phyloP scores from a whole-genome alignment of 2,797 vertebrate genomes.

The Gila robusta region DNA sequence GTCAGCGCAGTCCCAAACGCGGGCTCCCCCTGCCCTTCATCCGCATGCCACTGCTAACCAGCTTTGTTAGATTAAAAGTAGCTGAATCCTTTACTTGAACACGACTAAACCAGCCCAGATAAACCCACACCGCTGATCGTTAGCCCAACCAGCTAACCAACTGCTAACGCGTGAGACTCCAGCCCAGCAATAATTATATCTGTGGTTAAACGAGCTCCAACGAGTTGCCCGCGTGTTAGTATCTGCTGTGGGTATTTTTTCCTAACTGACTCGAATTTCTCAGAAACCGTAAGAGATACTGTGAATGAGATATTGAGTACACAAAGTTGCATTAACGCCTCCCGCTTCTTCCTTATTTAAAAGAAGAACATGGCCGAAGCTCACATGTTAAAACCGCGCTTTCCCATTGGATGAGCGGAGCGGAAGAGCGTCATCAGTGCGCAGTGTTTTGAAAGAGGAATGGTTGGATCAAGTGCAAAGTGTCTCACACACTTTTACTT shows the following conservation, averaged over 20 bases:
- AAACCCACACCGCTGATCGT: conserved; percentile 44
- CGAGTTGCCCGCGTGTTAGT: conserved; percentile 45
- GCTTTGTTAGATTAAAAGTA: conserved; percentile 57
- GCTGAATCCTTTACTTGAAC: conserved; percentile 55
- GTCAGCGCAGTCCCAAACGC: conserved; percentile 61
- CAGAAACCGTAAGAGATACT: conserved; percentile 55
- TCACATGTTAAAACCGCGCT: conserved; percentile 46
- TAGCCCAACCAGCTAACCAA: conserved; percentile 58
- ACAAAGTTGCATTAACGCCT: conserved; percentile 80
- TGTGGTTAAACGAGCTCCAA: background rate
- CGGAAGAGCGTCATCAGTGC: background rate
- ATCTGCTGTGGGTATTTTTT: conserved; percentile 54
- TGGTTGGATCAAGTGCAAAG: conserved; percentile 59
- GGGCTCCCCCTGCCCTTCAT: conserved; percentile 64
- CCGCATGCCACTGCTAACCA: conserved; percentile 63
- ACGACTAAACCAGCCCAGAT: conserved; percentile 52
- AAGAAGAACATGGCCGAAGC: conserved; percentile 87
- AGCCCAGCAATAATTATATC: conserved; percentile 57
- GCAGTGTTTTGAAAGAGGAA: conserved; percentile 59
- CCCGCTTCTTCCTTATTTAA: conserved; percentile 91
- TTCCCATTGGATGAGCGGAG: conserved; percentile 72
- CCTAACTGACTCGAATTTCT: background rate
- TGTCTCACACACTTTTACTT: background rate
- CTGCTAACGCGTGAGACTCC: conserved; percentile 61
- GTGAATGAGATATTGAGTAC: conserved; percentile 62